Evolutionary conservation across 2,888 invertebrate species (phyloP).

Genomic region (Plutella xylostella): DNA sequence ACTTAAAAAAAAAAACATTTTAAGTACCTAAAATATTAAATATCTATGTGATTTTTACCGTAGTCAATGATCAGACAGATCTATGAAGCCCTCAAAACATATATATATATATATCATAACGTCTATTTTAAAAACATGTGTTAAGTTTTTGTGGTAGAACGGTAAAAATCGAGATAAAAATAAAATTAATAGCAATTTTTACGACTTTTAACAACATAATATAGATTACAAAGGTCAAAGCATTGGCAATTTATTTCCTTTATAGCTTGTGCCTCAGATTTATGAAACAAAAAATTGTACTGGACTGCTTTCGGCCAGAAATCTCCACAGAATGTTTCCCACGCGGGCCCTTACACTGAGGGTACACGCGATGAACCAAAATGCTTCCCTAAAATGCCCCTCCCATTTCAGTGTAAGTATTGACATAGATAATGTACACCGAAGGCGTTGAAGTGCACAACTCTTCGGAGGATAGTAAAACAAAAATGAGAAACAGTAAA

Average conservation of each 20-base stretch:
- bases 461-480: slow-evolving; percentile 48
- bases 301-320: slow-evolving; percentile 34
- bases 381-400: slow-evolving; percentile 58
- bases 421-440: slow-evolving; percentile 59
- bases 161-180: neutral
- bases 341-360: slow-evolving; percentile 48
- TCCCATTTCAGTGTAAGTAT: slow-evolving; percentile 47
- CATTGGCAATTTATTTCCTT: too few relatives aligned
- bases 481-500: slow-evolving; percentile 48
- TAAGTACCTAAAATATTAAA: too few relatives aligned
- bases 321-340: slow-evolving; percentile 55
- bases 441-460: slow-evolving; percentile 30
- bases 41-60: too few relatives aligned
- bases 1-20: too few relatives aligned
- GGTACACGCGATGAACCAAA: slow-evolving; percentile 55
- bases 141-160: too few relatives aligned
- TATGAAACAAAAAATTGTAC: neutral
- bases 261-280: too few relatives aligned
- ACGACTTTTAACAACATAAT: neutral
- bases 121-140: too few relatives aligned
- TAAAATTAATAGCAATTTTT: too few relatives aligned
- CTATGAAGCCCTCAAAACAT: too few relatives aligned
- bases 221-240: neutral
- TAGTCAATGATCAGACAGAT: too few relatives aligned
- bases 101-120: too few relatives aligned